Evolutionary conservation across 2,888 invertebrate genomes (phyloP).

Genomic region (Acanthococcus lagerstroemiae): DNA sequence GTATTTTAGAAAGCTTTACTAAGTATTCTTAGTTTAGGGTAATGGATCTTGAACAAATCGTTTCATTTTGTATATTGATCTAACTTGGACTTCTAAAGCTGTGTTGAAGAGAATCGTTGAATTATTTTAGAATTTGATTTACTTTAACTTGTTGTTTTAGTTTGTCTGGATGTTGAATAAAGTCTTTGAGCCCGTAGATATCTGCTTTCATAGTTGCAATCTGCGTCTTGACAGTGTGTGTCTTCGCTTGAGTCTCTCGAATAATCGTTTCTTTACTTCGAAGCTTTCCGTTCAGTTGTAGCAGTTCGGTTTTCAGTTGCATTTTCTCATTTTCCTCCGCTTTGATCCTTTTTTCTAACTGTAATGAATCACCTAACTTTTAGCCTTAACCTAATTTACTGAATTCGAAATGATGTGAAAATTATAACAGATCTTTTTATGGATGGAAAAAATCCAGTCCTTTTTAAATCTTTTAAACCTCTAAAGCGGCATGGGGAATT

Average conservation of each 20-base stretch:
- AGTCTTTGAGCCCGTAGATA: slow-evolving; percentile 14
- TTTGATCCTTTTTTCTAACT: slow-evolving; percentile 19
- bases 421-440: too few relatives aligned
- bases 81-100: too few relatives aligned
- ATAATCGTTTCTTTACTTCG: slow-evolving; percentile 18
- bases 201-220: slow-evolving; percentile 26
- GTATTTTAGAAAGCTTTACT: too few relatives aligned
- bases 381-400: neutral
- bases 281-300: slow-evolving; percentile 24
- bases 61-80: too few relatives aligned
- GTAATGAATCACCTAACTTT: neutral
- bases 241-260: slow-evolving; percentile 10
- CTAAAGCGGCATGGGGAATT: too few relatives aligned
- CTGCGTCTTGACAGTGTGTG: slow-evolving; percentile 1
- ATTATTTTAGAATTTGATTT: neutral
- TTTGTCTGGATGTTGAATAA: slow-evolving; percentile 26
- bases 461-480: too few relatives aligned
- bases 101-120: too few relatives aligned
- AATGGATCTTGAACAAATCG: too few relatives aligned
- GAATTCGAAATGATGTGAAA: too few relatives aligned
- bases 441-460: too few relatives aligned
- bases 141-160: neutral
- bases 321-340: slow-evolving; percentile 22
- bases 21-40: too few relatives aligned
- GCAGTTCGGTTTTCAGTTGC: slow-evolving; percentile 13